These are phyloP conservation scores for Oligia strigilis DNA, from an alignment of 2,888 invertebrate genomes.

Conservation along the genomic window DNA sequence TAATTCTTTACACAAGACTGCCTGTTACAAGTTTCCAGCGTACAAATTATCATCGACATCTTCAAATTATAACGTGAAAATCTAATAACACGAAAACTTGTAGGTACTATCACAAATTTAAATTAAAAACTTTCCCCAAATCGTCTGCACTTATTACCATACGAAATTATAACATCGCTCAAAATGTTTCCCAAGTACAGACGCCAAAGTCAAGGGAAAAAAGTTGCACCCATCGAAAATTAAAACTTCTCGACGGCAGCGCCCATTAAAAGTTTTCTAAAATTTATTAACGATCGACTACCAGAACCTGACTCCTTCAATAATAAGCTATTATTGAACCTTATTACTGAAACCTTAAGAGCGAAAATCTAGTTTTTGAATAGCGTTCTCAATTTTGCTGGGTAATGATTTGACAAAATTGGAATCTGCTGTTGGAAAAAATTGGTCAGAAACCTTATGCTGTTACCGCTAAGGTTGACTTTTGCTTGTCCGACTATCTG, in stretches of 20 bases:
- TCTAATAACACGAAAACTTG: conserved; percentile 55
- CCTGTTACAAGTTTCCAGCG: not conserved
- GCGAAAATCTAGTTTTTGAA: conserved; percentile 31
- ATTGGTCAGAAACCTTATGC: conserved; percentile 12
- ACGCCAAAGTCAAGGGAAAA: conserved; percentile 61
- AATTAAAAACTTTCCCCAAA: conserved; percentile 58
- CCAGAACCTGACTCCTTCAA: conserved; percentile 23
- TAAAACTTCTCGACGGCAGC: conserved; percentile 71
- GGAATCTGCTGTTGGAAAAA: conserved; percentile 38
- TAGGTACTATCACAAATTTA: conserved; percentile 49
- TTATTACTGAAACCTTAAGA: conserved; percentile 30
- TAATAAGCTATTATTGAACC: conserved; percentile 19
- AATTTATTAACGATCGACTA: conserved; percentile 78
- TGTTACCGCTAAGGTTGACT: conserved; percentile 25
- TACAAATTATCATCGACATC: conserved; percentile 19
- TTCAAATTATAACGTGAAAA: conserved; percentile 34
- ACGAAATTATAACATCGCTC: conserved; percentile 65
- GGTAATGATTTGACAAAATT: conserved; percentile 55
- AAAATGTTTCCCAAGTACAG: conserved; percentile 62
- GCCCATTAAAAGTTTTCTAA: conserved; percentile 80
- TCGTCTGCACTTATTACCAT: conserved; percentile 48
- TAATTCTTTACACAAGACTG: not conserved
- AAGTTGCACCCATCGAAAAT: conserved; percentile 72
- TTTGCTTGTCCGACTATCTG: conserved; percentile 2
- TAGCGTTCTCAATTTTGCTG: conserved; percentile 41